A percentile compares a stretch with the other conserved stretches of the same genome.
phyloP scores from a whole-genome alignment of 1,140 invertebrate species.

The Drosophila nannoptera region DNA sequence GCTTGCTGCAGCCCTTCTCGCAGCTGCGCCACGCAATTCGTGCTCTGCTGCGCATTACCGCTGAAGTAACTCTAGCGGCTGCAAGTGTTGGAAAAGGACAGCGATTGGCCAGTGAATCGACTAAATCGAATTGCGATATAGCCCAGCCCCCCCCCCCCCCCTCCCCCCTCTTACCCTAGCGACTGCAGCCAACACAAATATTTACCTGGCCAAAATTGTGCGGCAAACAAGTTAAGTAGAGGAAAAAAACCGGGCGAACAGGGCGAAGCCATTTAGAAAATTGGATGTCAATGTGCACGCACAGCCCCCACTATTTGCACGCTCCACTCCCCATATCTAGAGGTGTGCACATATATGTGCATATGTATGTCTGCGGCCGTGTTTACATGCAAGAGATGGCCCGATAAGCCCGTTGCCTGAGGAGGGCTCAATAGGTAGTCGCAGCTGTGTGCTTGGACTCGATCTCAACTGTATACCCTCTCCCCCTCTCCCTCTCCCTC shows the following conservation, averaged over 20 bases:
- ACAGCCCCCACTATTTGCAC: conserved; percentile 14
- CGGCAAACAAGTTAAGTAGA: conserved; percentile 39
- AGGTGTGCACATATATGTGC: conserved; percentile 13
- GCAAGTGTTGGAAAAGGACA: no score
- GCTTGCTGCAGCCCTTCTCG: conserved; percentile 6
- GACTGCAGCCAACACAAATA: background rate
- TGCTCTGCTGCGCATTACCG: no score
- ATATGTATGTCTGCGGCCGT: conserved; percentile 4
- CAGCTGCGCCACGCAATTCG: background rate
- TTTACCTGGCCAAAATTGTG: conserved; percentile 18
- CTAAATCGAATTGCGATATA: no score
- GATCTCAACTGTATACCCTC: no score
- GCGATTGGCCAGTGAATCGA: no score
- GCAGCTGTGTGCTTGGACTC: no score
- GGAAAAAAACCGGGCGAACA: conserved; percentile 38
- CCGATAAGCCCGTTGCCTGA: background rate
- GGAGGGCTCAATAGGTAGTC: background rate
- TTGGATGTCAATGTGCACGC: conserved; percentile 43
- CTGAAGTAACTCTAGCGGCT: no score
- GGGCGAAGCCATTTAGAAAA: conserved; percentile 59
- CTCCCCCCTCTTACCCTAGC: no score
- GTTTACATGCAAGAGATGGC: conserved; percentile 3
- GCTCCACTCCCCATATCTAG: background rate
- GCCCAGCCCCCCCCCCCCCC: no score
- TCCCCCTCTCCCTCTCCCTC: no score